Evolutionary conservation across 2,797 vertebrate species (phyloP), one percentile per base, ranked within the genome.

Genomic region (Cuculus canorus): DNA sequence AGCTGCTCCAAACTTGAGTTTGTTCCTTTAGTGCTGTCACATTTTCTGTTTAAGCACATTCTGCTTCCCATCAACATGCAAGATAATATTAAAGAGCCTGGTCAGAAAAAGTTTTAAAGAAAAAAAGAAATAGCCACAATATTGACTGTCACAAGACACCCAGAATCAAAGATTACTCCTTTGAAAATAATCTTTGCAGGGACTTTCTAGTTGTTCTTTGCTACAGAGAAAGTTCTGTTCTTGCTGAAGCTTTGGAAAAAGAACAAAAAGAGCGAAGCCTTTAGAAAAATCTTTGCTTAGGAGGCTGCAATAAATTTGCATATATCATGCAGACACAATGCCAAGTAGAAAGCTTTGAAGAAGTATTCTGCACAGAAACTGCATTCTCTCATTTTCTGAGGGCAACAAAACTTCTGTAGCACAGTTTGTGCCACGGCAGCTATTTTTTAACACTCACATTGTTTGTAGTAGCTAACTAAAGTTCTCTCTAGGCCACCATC

Each of bases 401-500:
- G 54, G 80, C 77, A 77, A 54, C 54, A 82, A 48, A 92, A 92
- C 69, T 80, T 77, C 43, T 39, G 41, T 10, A 91, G 52, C n/a
- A 35, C 57, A 45, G 68, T 88, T 87, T 53, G 22, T 82, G 88
- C 48, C 65, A 65, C 0, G 0, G 45, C 50, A 90, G 73, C 66
- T 93, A 92, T 85, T 93, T 91, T 85, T 56, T 80, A 70, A 68
- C 22, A 60, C 32, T 63, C 69, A 56, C 45, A 83, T 86, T 82
- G 53, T 79, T 52, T 65, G 60, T 59, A 82, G 41, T 32, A 90
- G 76, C 64, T 93, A 95, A 77, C 81, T 94, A 47, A 86, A 88
- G 86, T 57, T 93, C 52, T 87, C 91, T 54, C 52, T 69, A 90
- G 92, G 83, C 89, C 87, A 91, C 96, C 96, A 96, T 96, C 93